phyloP scores from a whole-genome alignment of 1,140 invertebrate genomes.

The Drosophila kurseongensis region DNA sequence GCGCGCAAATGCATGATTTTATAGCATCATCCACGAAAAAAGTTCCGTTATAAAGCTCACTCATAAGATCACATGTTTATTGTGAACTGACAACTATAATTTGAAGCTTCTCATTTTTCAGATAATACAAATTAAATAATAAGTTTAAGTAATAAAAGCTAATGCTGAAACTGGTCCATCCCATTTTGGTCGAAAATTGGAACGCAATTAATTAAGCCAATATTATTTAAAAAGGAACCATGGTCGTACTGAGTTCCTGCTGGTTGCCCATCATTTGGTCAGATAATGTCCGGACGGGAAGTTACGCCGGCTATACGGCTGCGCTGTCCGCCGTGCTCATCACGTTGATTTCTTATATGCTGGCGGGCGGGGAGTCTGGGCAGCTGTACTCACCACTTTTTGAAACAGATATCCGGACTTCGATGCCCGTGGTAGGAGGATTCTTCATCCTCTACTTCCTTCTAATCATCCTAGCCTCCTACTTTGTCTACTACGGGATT shows the following conservation, averaged over 20 bases:
- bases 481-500: constrained; percentile 86
- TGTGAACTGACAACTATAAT: too few relatives aligned
- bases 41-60: too few relatives aligned
- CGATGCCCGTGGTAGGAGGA: constrained; percentile 90
- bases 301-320: constrained; percentile 90
- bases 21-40: too few relatives aligned
- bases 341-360: constrained; percentile 90
- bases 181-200: too few relatives aligned
- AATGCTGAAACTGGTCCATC: too few relatives aligned
- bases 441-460: constrained; percentile 91
- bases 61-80: too few relatives aligned
- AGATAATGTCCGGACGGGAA: constrained; percentile 90
- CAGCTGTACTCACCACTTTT: constrained; percentile 95
- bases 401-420: constrained; percentile 92
- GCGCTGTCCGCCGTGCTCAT: constrained; percentile 90
- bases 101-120: too few relatives aligned
- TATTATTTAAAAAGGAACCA: constrained; percentile 70
- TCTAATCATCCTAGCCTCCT: constrained; percentile 87
- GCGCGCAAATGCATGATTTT: too few relatives aligned
- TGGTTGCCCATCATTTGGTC: constrained; percentile 95
- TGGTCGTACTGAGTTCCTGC: constrained; percentile 91
- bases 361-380: constrained; percentile 93
- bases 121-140: too few relatives aligned
- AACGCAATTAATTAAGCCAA: constrained; percentile 27
- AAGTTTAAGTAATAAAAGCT: too few relatives aligned